Evolutionary conservation across 2,797 vertebrate genomes (phyloP), one percentile per base, ranked within the genome.

Genomic region (Tinamus major): DNA sequence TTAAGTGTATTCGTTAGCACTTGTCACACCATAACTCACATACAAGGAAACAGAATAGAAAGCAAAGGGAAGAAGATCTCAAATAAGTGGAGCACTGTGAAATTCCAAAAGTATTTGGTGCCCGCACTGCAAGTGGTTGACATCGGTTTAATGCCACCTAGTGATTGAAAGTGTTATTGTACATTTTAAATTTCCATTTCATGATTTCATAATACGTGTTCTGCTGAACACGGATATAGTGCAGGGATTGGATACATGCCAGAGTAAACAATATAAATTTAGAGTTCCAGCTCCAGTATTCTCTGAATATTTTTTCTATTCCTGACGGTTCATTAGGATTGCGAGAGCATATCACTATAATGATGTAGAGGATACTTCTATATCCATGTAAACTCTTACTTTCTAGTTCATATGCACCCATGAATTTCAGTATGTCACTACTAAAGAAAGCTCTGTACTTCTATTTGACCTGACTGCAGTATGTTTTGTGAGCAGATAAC

Each of bases 41-140:
- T 49, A n/a, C 10, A 48, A 62, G 14, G 23, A 39, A 13, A n/a
- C 10, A 29, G 46, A 21, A 29, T 21, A 21, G 55, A 24, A 68
- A 78, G 44, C 7, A 29, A 48, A 39, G 37, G 35, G 12, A 53
- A 53, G 11, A 70, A 53, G 33, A 35, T 26, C 31, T 41, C 10
- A 35, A 19, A 46, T 20, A 35, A 29, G 24, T 8, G 10, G 19
- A 0, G 2, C 29, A 35, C 19, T 6, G 17, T 26, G 21, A 29
- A 14, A 17, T 46, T 16, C 55, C 8, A 23, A 29, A 20, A 24
- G n/a, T 13, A 10, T 9, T 0, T 2, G 4, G 18, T 1, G 3
- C 4, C 35, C 1, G 1, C 17, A 2, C 8, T 9, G 19, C 6
- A 9, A 10, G 29, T 4, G 35, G 35, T 35, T 35, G 61, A 24